Base-by-base conservation (phyloP, 1,140 invertebrate species). In the Pseudachorutes palmiensis region DNA sequence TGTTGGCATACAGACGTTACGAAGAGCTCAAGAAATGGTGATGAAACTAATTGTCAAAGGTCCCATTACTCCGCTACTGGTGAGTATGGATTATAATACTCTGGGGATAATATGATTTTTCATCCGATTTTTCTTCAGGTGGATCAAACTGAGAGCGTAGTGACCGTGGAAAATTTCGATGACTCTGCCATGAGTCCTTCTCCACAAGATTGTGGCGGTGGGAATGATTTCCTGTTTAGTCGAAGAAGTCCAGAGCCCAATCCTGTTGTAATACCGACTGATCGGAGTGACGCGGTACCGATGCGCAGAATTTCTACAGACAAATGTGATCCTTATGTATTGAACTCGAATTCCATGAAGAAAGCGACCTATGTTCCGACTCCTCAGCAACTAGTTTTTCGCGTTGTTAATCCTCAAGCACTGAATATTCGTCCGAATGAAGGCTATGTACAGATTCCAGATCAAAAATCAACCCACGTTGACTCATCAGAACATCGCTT, bases 111-210 rank as follows among this genome's bases (percentile, higher is more conserved):
- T n/a, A n/a, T n/a, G n/a, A n/a, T n/a, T n/a, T n/a, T n/a, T n/a
- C n/a, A n/a, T n/a, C n/a, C n/a, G n/a, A n/a, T n/a, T 9, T 45
- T 45, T 12, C 19, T 19, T 45, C 36, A 45, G 36, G 36, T 45
- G 19, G n/a, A 45, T 19, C 36, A 45, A 12, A 45, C 19, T 45
- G 36, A 19, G 9, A 45, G 19, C 36, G 9, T 9, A 45, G 36
- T 9, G 19, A 45, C 36, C 36, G 36, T n/a, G n/a, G 19, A 45
- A 45, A 9, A 9, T 45, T 45, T 19, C 36, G 36, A 45, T 45
- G 36, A 55, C 51, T 55, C 51, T 19, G 51, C 51, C 3, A 9
- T 5, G 51, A 55, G 51, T 26, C 51, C 51, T 55, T 55, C 51
- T 12, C 51, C 51, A 14, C 51, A 9, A 16, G 19, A 19, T 45